Evolutionary conservation across 2,888 invertebrate species (phyloP).

Genomic region (Drosophila cyrtoloma): DNA sequence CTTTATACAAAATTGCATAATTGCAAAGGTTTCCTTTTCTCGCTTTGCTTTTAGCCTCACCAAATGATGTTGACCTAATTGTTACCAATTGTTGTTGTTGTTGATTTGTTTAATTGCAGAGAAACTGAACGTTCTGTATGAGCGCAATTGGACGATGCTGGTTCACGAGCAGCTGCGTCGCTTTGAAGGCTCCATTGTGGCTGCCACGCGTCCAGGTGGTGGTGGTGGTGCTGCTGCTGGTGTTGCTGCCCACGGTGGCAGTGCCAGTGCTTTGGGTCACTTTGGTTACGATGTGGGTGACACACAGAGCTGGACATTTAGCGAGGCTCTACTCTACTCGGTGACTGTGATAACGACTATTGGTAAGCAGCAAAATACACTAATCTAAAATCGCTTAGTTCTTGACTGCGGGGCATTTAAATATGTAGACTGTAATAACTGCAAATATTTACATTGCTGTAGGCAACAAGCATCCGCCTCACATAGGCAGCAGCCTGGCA

Average conservation of each 20-base stretch:
- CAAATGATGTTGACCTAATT: slow-evolving; percentile 43
- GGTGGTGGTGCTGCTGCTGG: slow-evolving; percentile 20
- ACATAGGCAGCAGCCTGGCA: background rate
- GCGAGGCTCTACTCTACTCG: slow-evolving; percentile 93
- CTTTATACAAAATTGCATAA: slow-evolving; percentile 68
- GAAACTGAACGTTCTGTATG: slow-evolving; percentile 92
- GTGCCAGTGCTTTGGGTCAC: slow-evolving; percentile 66
- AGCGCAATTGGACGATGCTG: slow-evolving; percentile 92
- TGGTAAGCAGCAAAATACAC: slow-evolving; percentile 87
- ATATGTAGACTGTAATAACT: slow-evolving; percentile 49
- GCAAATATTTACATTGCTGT: slow-evolving; percentile 67
- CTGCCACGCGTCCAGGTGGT: slow-evolving; percentile 88
- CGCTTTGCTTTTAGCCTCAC: slow-evolving; percentile 26
- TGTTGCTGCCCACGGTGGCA: slow-evolving; percentile 34
- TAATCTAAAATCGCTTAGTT: slow-evolving; percentile 24
- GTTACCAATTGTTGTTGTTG: background rate
- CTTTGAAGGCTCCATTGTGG: slow-evolving; percentile 92
- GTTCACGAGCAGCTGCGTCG: slow-evolving; percentile 91
- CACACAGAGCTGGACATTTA: slow-evolving; percentile 90
- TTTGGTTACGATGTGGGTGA: slow-evolving; percentile 69
- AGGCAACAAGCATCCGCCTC: slow-evolving; percentile 16
- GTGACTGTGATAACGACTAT: slow-evolving; percentile 95
- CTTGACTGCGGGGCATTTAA: slow-evolving; percentile 32
- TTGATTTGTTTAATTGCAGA: slow-evolving; percentile 86
- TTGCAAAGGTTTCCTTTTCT: slow-evolving; percentile 45